Evolutionary conservation across 2,888 invertebrate species (phyloP), one percentile per base, ranked within the genome.

Genomic region (Argyra leucocephala): DNA sequence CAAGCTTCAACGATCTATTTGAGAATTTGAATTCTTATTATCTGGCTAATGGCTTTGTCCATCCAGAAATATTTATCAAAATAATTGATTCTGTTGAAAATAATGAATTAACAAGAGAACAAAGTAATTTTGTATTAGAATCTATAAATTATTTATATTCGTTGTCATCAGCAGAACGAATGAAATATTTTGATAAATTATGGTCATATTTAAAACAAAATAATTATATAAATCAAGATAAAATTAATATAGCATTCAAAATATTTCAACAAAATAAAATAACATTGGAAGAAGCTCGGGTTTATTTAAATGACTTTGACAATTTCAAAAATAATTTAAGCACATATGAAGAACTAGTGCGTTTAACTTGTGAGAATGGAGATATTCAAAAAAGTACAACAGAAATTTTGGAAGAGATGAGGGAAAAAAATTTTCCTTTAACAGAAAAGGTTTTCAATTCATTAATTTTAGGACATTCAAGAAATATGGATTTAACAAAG

Each of bases 191-290:
- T 22, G 78, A 83, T 68, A 76, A 81, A 65, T 74, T 86, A n/a
- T 87, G 85, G 84, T 73, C 76, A 23, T 76, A 81, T 57, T 72
- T 87, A 22, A 76, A 78, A 2, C 65, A 66, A 3, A 64, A 67
- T 6, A 58, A 84, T 68, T 69, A 70, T 61, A 71, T 76, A 1
- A 72, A 66, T 1, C 65, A 72, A 58, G 66, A 70, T 2, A 75
- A 76, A 64, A 86, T 84, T 69, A 81, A 85, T 72, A 82, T 83
- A 12, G 76, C 86, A 57, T 75, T 89, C 1, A 77, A 80, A 71
- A 82, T 84, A 2, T 83, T 85, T 71, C 82, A 83, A n/a, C 83
- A 84, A 12, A 88, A 88, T 72, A 76, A 80, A 63, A 82, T 85
- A 79, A 75, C 75, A 2, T 57, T 79, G n/a, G 4, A 59, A 0